phyloP scores from a whole-genome alignment of 2,888 invertebrate genomes.

The Acronicta alni region DNA sequence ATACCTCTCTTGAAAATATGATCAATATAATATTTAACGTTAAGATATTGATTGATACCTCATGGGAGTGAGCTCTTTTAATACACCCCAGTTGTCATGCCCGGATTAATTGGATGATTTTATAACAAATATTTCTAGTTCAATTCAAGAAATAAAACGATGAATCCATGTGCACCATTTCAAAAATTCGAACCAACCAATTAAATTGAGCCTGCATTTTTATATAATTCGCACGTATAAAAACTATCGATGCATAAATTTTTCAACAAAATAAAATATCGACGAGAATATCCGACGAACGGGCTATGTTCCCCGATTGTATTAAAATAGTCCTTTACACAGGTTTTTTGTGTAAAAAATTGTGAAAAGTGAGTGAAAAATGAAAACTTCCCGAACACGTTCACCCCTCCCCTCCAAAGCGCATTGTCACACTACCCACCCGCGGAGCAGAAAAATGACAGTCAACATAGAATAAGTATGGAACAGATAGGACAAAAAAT shows the following conservation, averaged over 20 bases:
- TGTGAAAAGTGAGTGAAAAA: conserved; percentile 83
- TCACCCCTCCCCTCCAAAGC: conserved; percentile 56
- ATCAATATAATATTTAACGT: too few relatives aligned
- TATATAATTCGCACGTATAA: conserved; percentile 12
- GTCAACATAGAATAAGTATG: conserved; percentile 64
- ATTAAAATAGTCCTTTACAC: conserved; percentile 68
- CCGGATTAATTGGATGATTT: too few relatives aligned
- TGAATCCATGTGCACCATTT: background rate
- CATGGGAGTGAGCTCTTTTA: too few relatives aligned
- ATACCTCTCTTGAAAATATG: too few relatives aligned
- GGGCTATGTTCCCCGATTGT: conserved; percentile 51
- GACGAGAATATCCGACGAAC: conserved; percentile 42
- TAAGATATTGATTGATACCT: too few relatives aligned
- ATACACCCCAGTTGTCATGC: too few relatives aligned
- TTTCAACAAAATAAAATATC: conserved; percentile 45
- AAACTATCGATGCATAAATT: conserved; percentile 35
- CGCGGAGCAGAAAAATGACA: conserved; percentile 78
- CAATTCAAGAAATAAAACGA: too few relatives aligned
- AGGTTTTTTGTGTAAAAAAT: conserved; percentile 63
- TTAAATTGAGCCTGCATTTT: background rate
- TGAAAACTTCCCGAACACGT: conserved; percentile 83
- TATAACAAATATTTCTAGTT: too few relatives aligned
- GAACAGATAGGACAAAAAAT: conserved; percentile 25
- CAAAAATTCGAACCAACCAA: background rate
- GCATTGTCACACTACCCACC: conserved; percentile 82